Evolutionary conservation across 2,888 invertebrate species (phyloP).

Genomic region (Argynnis bischoffii): DNA sequence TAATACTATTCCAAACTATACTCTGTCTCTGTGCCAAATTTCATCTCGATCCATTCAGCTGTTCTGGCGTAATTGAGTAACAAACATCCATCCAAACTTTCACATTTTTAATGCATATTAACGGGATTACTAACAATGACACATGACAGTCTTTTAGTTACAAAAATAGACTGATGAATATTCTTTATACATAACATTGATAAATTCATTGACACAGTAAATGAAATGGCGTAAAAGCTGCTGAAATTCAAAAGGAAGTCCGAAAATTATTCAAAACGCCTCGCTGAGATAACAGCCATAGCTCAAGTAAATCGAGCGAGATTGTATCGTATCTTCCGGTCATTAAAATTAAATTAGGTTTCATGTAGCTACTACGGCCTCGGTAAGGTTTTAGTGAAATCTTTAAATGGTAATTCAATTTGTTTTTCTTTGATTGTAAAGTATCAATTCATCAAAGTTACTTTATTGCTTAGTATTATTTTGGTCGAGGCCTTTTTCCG

Average conservation of each 20-base stretch:
- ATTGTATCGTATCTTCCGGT: slow-evolving; percentile 23
- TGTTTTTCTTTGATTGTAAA: neutral
- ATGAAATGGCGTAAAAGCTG: slow-evolving; percentile 2
- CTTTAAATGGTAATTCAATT: neutral
- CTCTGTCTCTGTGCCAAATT: no score
- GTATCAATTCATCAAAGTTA: neutral
- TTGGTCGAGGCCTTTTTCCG: neutral
- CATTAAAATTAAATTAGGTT: slow-evolving; percentile 26
- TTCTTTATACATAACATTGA: no score
- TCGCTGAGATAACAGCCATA: slow-evolving; percentile 17
- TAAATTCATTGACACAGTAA: neutral
- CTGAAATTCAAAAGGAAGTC: slow-evolving; percentile 20
- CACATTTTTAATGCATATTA: no score
- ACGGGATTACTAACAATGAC: no score
- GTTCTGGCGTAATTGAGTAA: no score
- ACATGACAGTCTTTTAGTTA: no score
- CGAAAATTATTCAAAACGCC: slow-evolving; percentile 22
- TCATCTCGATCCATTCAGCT: no score
- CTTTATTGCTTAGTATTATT: neutral
- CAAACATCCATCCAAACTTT: no score
- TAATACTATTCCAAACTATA: no score
- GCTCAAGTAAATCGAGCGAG: slow-evolving; percentile 16
- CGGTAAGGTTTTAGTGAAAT: neutral
- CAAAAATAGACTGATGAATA: no score
- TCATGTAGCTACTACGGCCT: slow-evolving; percentile 6